These are phyloP conservation scores for Carassius carassius DNA, from an alignment of 2,113 vertebrate species.

Conservation along the genomic window DNA sequence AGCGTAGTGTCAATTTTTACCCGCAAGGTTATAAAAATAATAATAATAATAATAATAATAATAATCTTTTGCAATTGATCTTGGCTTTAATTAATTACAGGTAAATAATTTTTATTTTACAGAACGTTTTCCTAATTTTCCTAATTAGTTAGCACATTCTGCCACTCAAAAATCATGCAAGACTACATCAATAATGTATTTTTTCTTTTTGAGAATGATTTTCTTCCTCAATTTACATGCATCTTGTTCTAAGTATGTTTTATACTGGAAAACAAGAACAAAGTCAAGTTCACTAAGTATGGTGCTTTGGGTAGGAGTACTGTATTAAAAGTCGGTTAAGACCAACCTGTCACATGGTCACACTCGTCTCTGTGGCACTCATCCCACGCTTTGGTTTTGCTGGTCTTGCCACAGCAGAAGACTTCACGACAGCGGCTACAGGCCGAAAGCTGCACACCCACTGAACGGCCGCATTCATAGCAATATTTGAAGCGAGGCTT, in stretches of 20 bases:
- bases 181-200: background rate
- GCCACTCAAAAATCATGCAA: background rate
- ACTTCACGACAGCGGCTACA: conserved; percentile 77
- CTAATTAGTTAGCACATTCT: background rate
- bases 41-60: too few relatives aligned
- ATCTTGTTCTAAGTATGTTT: too few relatives aligned
- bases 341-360: conserved; percentile 58
- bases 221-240: too few relatives aligned
- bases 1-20: too few relatives aligned
- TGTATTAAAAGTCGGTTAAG: too few relatives aligned
- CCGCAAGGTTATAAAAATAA: too few relatives aligned
- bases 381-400: conserved; percentile 77
- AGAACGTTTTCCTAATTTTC: background rate
- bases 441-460: conserved; percentile 69
- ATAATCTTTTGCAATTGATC: background rate
- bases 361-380: conserved; percentile 80
- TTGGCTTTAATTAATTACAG: background rate
- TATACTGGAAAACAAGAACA: too few relatives aligned
- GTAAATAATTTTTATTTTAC: background rate
- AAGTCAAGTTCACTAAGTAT: too few relatives aligned
- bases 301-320: too few relatives aligned
- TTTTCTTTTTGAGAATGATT: background rate
- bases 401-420: conserved; percentile 79
- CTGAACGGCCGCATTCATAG: conserved; percentile 80
- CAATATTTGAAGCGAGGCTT: conserved; percentile 79